Base-by-base conservation (phyloP, 2,113 vertebrate genomes). In the Thryonomys swinderianus region DNA sequence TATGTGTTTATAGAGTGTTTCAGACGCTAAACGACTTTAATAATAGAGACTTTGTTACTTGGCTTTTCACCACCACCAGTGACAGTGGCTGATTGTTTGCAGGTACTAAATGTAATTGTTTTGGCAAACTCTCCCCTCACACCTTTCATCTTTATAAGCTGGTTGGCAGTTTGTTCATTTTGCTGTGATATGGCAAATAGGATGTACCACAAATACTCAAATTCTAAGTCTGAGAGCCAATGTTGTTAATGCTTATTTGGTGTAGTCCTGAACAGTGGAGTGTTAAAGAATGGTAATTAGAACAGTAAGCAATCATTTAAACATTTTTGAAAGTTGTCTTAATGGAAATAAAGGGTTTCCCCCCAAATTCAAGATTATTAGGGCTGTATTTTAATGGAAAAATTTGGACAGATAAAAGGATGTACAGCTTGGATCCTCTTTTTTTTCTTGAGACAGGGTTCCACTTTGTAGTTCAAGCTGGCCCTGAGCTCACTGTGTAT, bases 31-130 rank as follows among this genome's bases (percentile, higher is more conserved):
- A 67, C 51, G 86, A 0, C 40, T 82, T 81, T 34, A 61, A 34
- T 40, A 51, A 53, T 51, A 51, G 48, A 66, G 61, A 45, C 40
- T 93, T 27, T 92, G 21, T 95, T 71, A 5, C 5, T n/a, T 18
- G 51, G 25, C 23, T 51, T 13, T n/a, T 85, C 9, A 64, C n/a
- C 82, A 5, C 89, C 45, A 51, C n/a, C n/a, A 4, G n/a, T 86
- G 79, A 37, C 69, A 79, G 45, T 86, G 62, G 16, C 51, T 78
- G 83, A 18, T 79, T 92, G 16, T 94, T 55, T 48, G 13, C 87
- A 81, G 73, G 59, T 83, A 55, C 71, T 91, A 53, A 82, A 64
- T 45, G 90, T 93, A 95, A 90, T 95, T 95, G 37, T 25, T 92
- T 91, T 85, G 78, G 85, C 55, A 74, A 45, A 42, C 73, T 82